These are phyloP conservation scores for Ictalurus punctatus DNA, from an alignment of 2,113 vertebrate genomes.

Conservation along the genomic window DNA sequence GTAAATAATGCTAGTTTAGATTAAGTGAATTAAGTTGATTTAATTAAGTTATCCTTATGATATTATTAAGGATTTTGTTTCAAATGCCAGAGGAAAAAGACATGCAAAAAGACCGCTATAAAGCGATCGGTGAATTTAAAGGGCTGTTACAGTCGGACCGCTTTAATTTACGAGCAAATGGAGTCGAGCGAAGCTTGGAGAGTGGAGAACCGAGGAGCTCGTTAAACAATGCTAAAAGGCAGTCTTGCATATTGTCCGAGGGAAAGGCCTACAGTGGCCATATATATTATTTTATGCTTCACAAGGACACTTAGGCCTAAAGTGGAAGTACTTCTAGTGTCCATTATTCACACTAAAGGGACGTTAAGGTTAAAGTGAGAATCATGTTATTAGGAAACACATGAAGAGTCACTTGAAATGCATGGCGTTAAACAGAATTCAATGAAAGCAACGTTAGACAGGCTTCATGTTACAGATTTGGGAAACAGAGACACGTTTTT, in stretches of 20 bases:
- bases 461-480: not conserved
- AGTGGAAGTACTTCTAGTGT: slow-evolving; percentile 65
- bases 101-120: not conserved
- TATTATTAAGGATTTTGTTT: slow-evolving; percentile 2
- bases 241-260: slow-evolving; percentile 65
- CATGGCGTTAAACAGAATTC: not conserved
- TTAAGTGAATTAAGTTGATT: not conserved
- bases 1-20: too few relatives aligned
- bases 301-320: slow-evolving; percentile 73
- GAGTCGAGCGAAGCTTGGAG: slow-evolving; percentile 68
- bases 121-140: not conserved
- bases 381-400: slow-evolving; percentile 64
- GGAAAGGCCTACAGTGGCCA: slow-evolving; percentile 59
- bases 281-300: slow-evolving; percentile 79
- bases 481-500: not conserved
- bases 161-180: slow-evolving; percentile 67
- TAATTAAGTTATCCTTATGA: not conserved
- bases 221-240: slow-evolving; percentile 72
- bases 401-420: not conserved
- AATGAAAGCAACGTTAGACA: not conserved
- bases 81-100: not conserved
- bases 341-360: slow-evolving; percentile 72
- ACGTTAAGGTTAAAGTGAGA: slow-evolving; percentile 55
- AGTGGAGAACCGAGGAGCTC: slow-evolving; percentile 66
- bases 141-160: slow-evolving; percentile 12